Evolutionary conservation across 2,797 vertebrate genomes (phyloP), one percentile per base, ranked within the genome.

Genomic region (Poecilia wingei): DNA sequence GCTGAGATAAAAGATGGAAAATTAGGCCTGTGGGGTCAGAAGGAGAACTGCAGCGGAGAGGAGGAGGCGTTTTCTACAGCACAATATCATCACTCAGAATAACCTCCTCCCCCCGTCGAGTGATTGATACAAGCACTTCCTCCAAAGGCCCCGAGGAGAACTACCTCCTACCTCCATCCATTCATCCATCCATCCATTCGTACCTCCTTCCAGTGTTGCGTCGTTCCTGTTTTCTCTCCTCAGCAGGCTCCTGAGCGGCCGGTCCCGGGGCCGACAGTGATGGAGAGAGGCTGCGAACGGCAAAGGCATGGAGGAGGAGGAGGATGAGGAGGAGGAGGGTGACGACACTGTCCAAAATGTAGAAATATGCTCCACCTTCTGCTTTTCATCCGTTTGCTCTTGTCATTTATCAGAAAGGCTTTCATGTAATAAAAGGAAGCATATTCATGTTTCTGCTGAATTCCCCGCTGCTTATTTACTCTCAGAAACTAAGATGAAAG

Each of bases 111-210:
- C 89, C 91, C 94, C 81, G 76, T 83, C 55, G 91, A 89, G 93
- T 95, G 93, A 95, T 94, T 92, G 93, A 95, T 95, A 87, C 74
- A 31, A 90, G 77, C 33, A 74, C 85, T 89, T 86, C 90, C 82
- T 84, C 84, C 80, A 79, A 86, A 90, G 74, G 78, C 88, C 94
- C 88, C 77, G 79, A 91, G 90, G 92, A 86, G 82, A 85, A 74
- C 74, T 71, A 75, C 55, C 16, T 22, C 46, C 47, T 51, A 41
- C 51, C 39, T 82, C 57, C 70, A 36, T 77, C 71, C 82, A 79
- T 83, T 82, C 73, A 77, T 85, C 82, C 72, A 59, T 83, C 80
- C 80, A 47, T 82, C 80, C 74, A 68, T 82, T 79, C 77, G 20
- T 81, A 72, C 87, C 53, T 80, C 74, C 80, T 47, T 81, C 77